Conservation (phyloP, 2,113 vertebrate species). For the Puma concolor region DNA sequence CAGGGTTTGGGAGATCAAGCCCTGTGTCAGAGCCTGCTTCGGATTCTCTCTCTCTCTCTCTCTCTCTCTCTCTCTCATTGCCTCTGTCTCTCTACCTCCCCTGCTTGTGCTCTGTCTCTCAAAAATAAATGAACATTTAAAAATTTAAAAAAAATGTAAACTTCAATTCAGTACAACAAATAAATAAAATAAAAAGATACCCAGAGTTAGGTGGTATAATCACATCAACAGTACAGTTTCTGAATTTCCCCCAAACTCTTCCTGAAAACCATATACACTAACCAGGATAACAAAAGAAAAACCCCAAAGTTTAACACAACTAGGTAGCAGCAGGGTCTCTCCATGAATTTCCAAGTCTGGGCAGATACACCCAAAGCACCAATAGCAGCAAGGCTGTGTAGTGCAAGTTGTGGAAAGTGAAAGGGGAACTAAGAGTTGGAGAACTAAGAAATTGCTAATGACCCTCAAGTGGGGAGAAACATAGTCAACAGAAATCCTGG, state of each 20-base stretch:
- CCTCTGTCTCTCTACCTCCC: too few relatives aligned
- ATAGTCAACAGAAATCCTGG: neutral
- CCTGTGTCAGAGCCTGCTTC: neutral
- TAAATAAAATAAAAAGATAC: neutral
- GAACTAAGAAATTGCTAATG: neutral
- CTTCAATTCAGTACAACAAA: neutral
- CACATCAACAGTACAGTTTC: neutral
- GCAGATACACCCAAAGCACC: neutral
- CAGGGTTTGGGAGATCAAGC: neutral
- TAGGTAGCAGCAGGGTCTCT: neutral
- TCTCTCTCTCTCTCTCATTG: neutral
- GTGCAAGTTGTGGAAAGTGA: neutral
- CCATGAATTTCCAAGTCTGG: neutral
- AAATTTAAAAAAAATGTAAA: neutral
- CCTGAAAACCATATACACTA: neutral
- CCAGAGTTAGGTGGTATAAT: neutral
- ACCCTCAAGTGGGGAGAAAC: neutral
- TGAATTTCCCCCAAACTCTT: neutral
- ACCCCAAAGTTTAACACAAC: neutral
- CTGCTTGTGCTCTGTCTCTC: too few relatives aligned
- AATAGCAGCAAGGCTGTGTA: neutral
- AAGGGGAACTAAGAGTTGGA: neutral
- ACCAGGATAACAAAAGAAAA: neutral
- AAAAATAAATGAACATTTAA: too few relatives aligned
- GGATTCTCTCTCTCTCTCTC: neutral